Base-by-base conservation (phyloP, 2,888 invertebrate genomes). In the Chorisops tibialis region DNA sequence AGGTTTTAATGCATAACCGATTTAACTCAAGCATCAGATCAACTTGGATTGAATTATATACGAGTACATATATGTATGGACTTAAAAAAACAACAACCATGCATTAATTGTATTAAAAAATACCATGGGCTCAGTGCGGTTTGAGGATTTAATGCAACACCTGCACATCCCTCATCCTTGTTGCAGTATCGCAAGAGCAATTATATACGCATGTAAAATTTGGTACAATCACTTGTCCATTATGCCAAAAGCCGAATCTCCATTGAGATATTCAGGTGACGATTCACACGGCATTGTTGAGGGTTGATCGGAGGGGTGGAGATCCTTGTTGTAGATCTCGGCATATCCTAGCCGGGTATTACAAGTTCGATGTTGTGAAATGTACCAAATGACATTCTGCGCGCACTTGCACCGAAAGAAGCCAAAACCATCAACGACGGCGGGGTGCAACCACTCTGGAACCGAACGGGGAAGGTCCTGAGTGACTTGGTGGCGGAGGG, bases 321-420 rank as follows among this genome's bases (percentile, higher is more conserved):
- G 14, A 18, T 30, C 30, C 30, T 30, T 30, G 3, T 9, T 9
- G 2, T 18, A 30, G 56, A 30, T 4, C 11, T 43, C 16, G 7
- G 30, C 7, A 3, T 22, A 14, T n/a, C 9, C 30, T 7, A 30
- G 9, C 30, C 30, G 30, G 30, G 7, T 30, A 24, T 24, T 24
- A 30, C 30, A 30, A 30, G 30, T 22, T 22, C 22, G 49, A 39
- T 43, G 59, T 38, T 63, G 63, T 59, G 63, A 63, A 63, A 30
- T n/a, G 18, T 39, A 45, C 59, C 63, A 63, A 59, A 59, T 60
- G 63, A 43, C 59, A 47, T 59, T 24, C 38, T 49, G 24, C n/a
- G 22, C 39, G 24, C n/a, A 45, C 56, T 56, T 21, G 56, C 16
- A 45, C 14, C 18, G 9, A 30, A 30, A 30, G 9, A 30, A 30